These are phyloP conservation scores for Podarcis cretensis DNA, from an alignment of 2,113 vertebrate species.

Conservation along the genomic window DNA sequence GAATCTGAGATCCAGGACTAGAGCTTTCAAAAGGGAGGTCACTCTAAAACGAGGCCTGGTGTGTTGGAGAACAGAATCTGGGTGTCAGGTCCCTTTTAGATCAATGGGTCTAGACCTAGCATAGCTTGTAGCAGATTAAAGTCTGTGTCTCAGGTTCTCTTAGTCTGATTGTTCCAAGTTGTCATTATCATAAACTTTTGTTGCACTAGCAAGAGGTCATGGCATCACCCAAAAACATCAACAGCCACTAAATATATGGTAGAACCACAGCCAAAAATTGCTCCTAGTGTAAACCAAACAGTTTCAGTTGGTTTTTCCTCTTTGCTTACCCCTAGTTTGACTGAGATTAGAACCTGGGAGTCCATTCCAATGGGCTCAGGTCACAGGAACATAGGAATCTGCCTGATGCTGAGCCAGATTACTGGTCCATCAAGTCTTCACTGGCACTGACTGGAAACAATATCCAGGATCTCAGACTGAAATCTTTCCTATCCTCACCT, in stretches of 20 bases:
- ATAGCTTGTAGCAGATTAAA: background rate
- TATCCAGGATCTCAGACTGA: background rate
- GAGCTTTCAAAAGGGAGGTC: background rate
- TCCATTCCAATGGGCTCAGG: background rate
- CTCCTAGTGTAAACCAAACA: background rate
- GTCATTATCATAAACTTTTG: too few relatives aligned
- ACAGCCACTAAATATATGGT: too few relatives aligned
- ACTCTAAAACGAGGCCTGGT: background rate
- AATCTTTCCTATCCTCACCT: background rate
- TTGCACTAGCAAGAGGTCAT: too few relatives aligned
- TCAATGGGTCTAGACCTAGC: background rate
- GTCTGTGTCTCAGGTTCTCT: background rate
- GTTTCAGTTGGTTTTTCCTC: background rate
- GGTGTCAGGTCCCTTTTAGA: background rate
- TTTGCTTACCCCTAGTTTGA: background rate
- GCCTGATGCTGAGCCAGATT: background rate
- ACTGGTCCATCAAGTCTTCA: background rate
- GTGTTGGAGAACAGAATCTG: background rate
- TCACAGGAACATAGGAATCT: background rate
- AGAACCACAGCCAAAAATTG: too few relatives aligned
- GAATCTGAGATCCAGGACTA: background rate
- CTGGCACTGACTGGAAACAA: background rate
- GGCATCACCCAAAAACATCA: too few relatives aligned
- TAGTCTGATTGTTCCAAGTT: background rate
- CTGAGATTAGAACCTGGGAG: slow-evolving; percentile 12